Base-by-base conservation (phyloP, 64 coral and sea anemone genomes). In the Montipora efflorescens region DNA sequence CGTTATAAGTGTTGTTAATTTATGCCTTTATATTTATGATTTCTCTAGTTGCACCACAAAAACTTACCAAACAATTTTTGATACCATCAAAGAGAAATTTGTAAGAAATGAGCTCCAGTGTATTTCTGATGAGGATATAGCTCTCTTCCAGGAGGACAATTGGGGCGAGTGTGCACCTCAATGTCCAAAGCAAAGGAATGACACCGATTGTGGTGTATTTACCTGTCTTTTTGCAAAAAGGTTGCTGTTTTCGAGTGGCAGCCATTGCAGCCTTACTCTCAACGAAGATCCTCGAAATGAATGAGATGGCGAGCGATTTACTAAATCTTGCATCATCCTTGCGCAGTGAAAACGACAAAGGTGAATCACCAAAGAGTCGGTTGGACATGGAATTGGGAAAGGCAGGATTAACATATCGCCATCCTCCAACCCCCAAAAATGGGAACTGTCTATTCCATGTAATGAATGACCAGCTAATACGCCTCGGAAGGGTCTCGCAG, bases 361-460 rank as follows among this genome's bases (percentile, higher is more conserved):
- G 64, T 4, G 64, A 67, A 19, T 67, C 64, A 14, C 64, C 64
- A 67, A 67, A 67, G 64, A 16, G 64, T 23, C n/a, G 8, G 18
- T 59, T 82, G 9, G 50, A 52, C n/a, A 23, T n/a, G 49, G 50
- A 58, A 21, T 0, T 21, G 0, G 9, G 59, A 55, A 55, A 55
- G 5, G 52, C 1, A 55, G 52, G 52, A 10, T 10, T 55, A 7
- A 55, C 52, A 10, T 82, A 59, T 55, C 48, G 28, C 52, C 58
- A 57, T 13, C 82, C 82, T 28, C 47, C 82, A 52, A 85, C 57
- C 58, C 0, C 82, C 3, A 28, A 45, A 67, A 10, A 47, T 36
- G 82, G 82, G 9, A 85, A 85, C n/a, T 67, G 82, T 67, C 68
- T 85, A 67, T 85, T 85, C 82, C 82, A 85, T 28, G 82, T 25